phyloP scores from a whole-genome alignment of 2,888 invertebrate species.

The Cataglyphis altisquamis region DNA sequence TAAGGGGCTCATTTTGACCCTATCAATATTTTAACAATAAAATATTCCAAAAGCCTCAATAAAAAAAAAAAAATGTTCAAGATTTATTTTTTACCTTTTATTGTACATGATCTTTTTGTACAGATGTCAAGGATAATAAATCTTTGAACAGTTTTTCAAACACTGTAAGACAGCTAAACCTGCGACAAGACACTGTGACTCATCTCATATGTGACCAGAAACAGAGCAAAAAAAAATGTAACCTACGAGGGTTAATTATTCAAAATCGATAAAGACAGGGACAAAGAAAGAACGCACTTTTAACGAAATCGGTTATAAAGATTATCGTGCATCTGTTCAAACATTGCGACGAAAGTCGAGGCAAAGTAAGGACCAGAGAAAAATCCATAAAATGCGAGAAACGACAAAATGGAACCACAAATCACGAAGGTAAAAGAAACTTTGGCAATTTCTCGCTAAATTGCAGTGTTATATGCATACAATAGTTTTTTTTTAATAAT shows the following conservation, averaged over 20 bases:
- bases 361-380: neutral
- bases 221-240: too few relatives aligned
- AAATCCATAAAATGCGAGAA: conserved; percentile 27
- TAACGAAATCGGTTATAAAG: conserved; percentile 45
- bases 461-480: neutral
- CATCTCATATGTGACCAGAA: too few relatives aligned
- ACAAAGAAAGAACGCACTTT: conserved; percentile 13
- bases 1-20: too few relatives aligned
- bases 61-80: too few relatives aligned
- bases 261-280: neutral
- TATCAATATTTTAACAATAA: too few relatives aligned
- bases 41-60: too few relatives aligned
- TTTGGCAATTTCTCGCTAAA: neutral
- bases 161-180: too few relatives aligned
- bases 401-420: neutral
- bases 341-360: conserved; percentile 57
- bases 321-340: conserved; percentile 71
- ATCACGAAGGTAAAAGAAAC: neutral
- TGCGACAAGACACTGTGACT: too few relatives aligned
- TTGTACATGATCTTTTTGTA: too few relatives aligned
- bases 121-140: too few relatives aligned
- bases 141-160: too few relatives aligned
- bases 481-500: neutral
- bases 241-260: neutral
- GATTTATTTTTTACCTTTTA: too few relatives aligned